Conservation (phyloP, 2,797 vertebrate genomes). For the Pogoniulus pusillus region DNA sequence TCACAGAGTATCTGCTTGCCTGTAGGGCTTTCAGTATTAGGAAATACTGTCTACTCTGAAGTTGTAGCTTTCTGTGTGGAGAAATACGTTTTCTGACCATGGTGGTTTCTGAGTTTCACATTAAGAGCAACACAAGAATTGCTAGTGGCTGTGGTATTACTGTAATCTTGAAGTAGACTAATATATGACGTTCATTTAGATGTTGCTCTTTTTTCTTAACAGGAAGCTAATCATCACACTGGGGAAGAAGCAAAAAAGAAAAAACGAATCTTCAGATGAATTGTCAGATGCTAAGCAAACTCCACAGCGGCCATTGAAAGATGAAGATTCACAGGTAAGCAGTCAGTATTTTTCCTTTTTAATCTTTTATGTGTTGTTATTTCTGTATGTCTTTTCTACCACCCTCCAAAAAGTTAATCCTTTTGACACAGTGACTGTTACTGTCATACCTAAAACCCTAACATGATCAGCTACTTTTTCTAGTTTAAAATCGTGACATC, state of each 20-base stretch:
- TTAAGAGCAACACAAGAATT: not conserved
- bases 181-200: not conserved
- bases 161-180: not conserved
- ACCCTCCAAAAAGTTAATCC: not conserved
- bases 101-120: not conserved
- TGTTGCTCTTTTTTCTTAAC: slow-evolving; percentile 23
- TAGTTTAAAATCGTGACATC: not conserved
- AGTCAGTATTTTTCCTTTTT: not conserved
- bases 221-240: slow-evolving; percentile 98
- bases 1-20: not conserved
- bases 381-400: not conserved
- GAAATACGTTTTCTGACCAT: not conserved
- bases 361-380: not conserved
- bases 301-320: slow-evolving; percentile 81
- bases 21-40: not conserved
- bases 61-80: not conserved
- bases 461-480: not conserved
- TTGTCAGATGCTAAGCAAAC: slow-evolving; percentile 89
- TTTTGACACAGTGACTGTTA: not conserved
- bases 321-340: slow-evolving; percentile 88
- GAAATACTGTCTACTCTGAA: not conserved
- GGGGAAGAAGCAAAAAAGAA: slow-evolving; percentile 95
- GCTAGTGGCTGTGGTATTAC: not conserved
- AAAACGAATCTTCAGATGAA: slow-evolving; percentile 93
- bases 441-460: not conserved